A percentile compares a stretch with the other conserved stretches of the same genome.
Conservation (phyloP, 2,113 vertebrate species). For the Paedocypris sp. region DNA sequence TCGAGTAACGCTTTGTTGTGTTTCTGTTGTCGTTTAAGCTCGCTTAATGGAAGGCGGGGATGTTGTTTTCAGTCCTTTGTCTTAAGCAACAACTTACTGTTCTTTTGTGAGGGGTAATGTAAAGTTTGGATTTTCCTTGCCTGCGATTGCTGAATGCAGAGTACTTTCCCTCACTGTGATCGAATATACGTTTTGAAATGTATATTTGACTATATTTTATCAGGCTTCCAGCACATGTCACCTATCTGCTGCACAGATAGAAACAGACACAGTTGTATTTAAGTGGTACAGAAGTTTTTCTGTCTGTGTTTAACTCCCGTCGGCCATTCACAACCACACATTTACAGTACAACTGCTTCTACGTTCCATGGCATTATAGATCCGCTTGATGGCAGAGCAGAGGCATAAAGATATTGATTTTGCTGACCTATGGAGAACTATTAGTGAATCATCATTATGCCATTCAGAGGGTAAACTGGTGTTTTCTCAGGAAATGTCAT, state of each 20-base stretch:
- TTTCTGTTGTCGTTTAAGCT: conserved; percentile 49
- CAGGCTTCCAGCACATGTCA: conserved; percentile 34
- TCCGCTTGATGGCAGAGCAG: conserved; percentile 26
- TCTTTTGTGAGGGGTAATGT: conserved; percentile 61
- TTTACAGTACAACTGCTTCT: conserved; percentile 24
- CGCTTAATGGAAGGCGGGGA: conserved; percentile 39
- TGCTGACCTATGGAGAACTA: no score
- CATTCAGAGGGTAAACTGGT: no score
- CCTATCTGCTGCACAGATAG: conserved; percentile 36
- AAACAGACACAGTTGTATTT: conserved; percentile 15
- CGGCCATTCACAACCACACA: conserved; percentile 15
- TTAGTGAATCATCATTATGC: no score
- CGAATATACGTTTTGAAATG: conserved; percentile 52
- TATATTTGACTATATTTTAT: conserved; percentile 51
- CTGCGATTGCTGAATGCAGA: conserved; percentile 48
- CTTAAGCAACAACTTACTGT: conserved; percentile 50
- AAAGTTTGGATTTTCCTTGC: conserved; percentile 50
- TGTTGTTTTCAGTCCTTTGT: conserved; percentile 59
- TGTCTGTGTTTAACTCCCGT: neutral
- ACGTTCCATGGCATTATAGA: conserved; percentile 42
- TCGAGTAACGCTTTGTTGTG: conserved; percentile 54
- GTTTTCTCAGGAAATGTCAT: conserved; percentile 37
- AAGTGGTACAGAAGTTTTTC: conserved; percentile 28
- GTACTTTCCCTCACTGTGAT: conserved; percentile 39
- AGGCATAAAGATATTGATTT: neutral